These are phyloP conservation scores for Cheilosia impressa DNA, from an alignment of 2,888 invertebrate genomes.

Conservation along the genomic window DNA sequence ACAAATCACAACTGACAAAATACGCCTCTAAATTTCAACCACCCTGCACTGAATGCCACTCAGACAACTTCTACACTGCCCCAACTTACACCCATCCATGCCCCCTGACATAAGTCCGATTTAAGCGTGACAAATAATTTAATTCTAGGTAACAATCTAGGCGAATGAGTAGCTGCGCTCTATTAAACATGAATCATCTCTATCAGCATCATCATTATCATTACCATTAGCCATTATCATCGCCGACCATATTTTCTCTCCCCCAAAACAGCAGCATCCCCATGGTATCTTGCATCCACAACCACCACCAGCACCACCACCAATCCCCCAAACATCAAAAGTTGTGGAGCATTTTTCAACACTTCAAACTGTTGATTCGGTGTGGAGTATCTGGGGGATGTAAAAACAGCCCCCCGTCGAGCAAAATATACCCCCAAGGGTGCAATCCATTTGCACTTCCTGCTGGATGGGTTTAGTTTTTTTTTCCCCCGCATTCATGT, in stretches of 20 bases:
- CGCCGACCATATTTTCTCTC: not conserved
- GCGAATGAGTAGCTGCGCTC: conserved; percentile 35
- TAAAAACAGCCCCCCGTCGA: not conserved
- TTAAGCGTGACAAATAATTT: conserved; percentile 28
- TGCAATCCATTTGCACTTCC: conserved; percentile 56
- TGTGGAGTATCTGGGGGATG: conserved; percentile 15
- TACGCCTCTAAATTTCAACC: too few relatives aligned
- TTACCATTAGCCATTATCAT: conserved; percentile 3
- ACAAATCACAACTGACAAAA: too few relatives aligned
- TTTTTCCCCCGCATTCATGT: not conserved
- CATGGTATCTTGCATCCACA: not conserved
- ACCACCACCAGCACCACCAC: too few relatives aligned
- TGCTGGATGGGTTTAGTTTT: conserved; percentile 1
- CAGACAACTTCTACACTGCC: too few relatives aligned
- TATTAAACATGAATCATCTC: conserved; percentile 58
- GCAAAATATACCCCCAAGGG: conserved; percentile 36
- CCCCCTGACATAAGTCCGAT: too few relatives aligned
- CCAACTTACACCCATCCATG: too few relatives aligned
- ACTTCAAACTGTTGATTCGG: conserved; percentile 65
- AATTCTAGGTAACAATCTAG: conserved; percentile 33
- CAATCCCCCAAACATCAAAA: not conserved
- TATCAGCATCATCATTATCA: conserved; percentile 38
- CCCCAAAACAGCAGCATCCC: not conserved
- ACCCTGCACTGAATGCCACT: too few relatives aligned
- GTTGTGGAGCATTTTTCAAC: conserved; percentile 38